Conservation (phyloP, 1,140 invertebrate genomes). For the Dendroctonus ponderosae region DNA sequence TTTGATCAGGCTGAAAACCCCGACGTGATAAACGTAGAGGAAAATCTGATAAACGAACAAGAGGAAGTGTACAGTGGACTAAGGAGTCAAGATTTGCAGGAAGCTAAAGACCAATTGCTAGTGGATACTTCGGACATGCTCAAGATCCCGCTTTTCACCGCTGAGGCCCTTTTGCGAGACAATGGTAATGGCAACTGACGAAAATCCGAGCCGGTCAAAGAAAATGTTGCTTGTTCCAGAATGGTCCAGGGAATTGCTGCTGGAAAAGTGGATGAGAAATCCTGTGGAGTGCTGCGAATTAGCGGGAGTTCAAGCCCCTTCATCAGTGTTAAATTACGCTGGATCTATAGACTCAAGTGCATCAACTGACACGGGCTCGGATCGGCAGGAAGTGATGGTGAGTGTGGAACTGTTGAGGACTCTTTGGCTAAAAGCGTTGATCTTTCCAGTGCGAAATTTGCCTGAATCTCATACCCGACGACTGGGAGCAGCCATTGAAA, state of each 20-base stretch:
- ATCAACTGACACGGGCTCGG: slow-evolving; percentile 43
- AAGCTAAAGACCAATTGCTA: slow-evolving; percentile 71
- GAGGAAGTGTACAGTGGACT: slow-evolving; percentile 65
- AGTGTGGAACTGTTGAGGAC: too few relatives aligned
- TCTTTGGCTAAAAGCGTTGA: not conserved
- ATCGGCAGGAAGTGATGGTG: slow-evolving; percentile 48
- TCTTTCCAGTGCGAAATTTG: slow-evolving; percentile 64
- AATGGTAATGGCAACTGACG: slow-evolving; percentile 56
- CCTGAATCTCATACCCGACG: slow-evolving; percentile 47
- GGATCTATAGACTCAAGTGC: slow-evolving; percentile 46
- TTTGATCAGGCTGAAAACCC: slow-evolving; percentile 49
- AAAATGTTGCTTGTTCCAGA: slow-evolving; percentile 53
- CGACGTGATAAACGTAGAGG: slow-evolving; percentile 53
- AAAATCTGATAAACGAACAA: slow-evolving; percentile 50
- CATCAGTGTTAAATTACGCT: slow-evolving; percentile 51
- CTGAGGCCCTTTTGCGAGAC: slow-evolving; percentile 68
- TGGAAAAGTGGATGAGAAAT: slow-evolving; percentile 72
- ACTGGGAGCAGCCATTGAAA: slow-evolving; percentile 48
- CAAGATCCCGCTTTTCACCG: slow-evolving; percentile 70
- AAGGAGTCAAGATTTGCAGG: slow-evolving; percentile 69
- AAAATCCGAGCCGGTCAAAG: not conserved
- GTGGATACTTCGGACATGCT: slow-evolving; percentile 77
- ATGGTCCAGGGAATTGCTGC: slow-evolving; percentile 68
- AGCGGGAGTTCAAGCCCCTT: slow-evolving; percentile 65
- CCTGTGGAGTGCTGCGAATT: slow-evolving; percentile 65